phyloP scores from a whole-genome alignment of 2,888 invertebrate species.

The Erpobdella octoculata region DNA sequence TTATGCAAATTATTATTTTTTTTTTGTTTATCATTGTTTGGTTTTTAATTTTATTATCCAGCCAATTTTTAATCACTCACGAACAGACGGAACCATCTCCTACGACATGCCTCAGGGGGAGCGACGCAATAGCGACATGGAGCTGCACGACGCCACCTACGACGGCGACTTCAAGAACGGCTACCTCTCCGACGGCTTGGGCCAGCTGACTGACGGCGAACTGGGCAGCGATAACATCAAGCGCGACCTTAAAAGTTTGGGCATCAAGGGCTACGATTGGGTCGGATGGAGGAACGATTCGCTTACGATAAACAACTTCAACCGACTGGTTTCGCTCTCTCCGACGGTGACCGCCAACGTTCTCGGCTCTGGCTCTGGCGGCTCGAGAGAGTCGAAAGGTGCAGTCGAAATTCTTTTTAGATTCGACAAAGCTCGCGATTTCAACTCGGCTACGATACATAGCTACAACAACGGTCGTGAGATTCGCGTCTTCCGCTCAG shows the following conservation, averaged over 20 bases:
- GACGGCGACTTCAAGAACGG: constrained; percentile 64
- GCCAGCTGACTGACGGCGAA: constrained; percentile 73
- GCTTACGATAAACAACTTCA: too few species aligned
- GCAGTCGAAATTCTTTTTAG: constrained; percentile 69
- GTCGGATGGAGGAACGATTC: constrained; percentile 71
- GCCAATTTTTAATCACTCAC: too few species aligned
- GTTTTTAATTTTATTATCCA: too few species aligned
- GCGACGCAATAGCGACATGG: constrained; percentile 69
- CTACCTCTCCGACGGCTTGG: constrained; percentile 68
- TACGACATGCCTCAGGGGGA: constrained; percentile 86
- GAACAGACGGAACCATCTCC: constrained; percentile 71
- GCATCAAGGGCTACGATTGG: constrained; percentile 67
- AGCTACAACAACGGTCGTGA: constrained; percentile 79
- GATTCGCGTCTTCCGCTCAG: constrained; percentile 75
- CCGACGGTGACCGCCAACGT: background rate
- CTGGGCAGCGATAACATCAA: constrained; percentile 69
- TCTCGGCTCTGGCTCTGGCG: constrained; percentile 38
- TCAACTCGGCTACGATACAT: constrained; percentile 71
- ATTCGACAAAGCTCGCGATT: constrained; percentile 79
- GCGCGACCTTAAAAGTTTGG: constrained; percentile 59
- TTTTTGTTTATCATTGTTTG: too few species aligned
- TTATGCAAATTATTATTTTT: too few species aligned
- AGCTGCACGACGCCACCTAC: constrained; percentile 75
- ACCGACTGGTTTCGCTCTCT: constrained; percentile 55
- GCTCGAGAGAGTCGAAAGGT: constrained; percentile 46